A percentile compares a stretch with the other conserved stretches of the same genome.
These are phyloP conservation scores for Threskiornis aethiopicus DNA, from an alignment of 2,797 vertebrate genomes.

Conservation along the genomic window DNA sequence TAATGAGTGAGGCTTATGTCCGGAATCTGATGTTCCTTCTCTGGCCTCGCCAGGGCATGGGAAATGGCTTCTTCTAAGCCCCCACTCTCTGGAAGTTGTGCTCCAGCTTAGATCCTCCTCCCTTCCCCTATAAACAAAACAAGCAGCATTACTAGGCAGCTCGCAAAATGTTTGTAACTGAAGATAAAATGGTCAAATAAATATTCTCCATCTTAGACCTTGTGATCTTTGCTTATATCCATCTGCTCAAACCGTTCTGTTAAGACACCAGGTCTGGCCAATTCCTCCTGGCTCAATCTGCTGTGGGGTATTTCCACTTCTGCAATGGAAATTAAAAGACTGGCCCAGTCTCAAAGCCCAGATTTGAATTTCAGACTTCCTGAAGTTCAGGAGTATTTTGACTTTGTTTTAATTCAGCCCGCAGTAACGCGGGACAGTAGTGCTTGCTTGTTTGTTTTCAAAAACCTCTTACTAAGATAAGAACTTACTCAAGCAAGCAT, in stretches of 20 bases:
- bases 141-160: neutral
- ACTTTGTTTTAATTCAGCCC: neutral
- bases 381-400: neutral
- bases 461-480: neutral
- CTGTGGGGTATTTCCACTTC: neutral
- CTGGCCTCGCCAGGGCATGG: neutral
- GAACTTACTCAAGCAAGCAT: neutral
- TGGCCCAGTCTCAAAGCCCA: neutral
- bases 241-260: neutral
- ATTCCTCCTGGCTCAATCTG: neutral
- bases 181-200: neutral
- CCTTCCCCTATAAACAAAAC: accelerated
- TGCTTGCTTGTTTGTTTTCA: neutral
- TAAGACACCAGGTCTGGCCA: neutral
- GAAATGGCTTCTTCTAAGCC: neutral
- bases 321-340: neutral
- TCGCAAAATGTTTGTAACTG: neutral
- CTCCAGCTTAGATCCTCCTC: neutral
- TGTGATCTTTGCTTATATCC: neutral
- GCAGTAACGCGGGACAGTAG: neutral
- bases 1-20: neutral
- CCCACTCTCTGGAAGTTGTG: neutral
- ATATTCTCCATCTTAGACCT: neutral
- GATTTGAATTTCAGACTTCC: slow-evolving; percentile 36
- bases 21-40: neutral